Base-by-base conservation (phyloP, 2,888 invertebrate species). In the Xestia sexstrigata region DNA sequence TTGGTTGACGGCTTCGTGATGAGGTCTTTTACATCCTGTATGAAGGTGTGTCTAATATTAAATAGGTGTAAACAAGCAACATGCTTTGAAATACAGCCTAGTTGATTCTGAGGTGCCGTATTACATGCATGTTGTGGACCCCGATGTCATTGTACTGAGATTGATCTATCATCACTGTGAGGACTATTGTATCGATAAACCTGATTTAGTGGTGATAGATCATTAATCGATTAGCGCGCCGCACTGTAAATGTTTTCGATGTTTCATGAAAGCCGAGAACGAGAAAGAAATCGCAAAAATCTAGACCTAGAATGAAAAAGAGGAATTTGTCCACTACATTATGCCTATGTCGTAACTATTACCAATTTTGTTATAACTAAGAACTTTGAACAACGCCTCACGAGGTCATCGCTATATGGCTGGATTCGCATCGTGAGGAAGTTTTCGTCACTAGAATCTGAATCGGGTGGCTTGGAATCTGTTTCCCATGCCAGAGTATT, bases 161-260 rank as follows among this genome's bases (percentile, higher is more conserved):
- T 26, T 13, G 45, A 70, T 52, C 58, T 79, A n/a, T 69, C 26
- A 45, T 66, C 78, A 65, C 69, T 79, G 3, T 39, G 49, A 60
- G 58, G 49, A 35, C 26, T 79, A 79, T 79, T 58, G 69, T 49
- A 26, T 52, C 26, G 65, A 70, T 79, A 79, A 66, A 69, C 49
- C 35, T 83, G 65, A 65, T 58, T 26, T 52, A 79, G 83, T 70
- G 49, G 49, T 66, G 69, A 66, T 83, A 82, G 39, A 66, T 78
- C 13, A 65, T 69, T 63, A n/a, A 66, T 66, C 8, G 45, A 76
- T 55, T 26, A 35, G 17, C 2, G n/a, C 1, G 15, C 3, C 0
- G 42, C 23, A 39, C 20, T 26, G 1, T n/a, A 7, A 35, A 5
- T 35, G 35, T 11, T 65, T 42, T 26, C 15, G 15, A 68, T 55